Evolutionary conservation across 2,113 vertebrate species (phyloP), one percentile per base, ranked within the genome.

Genomic region (Taurulus bubalis): DNA sequence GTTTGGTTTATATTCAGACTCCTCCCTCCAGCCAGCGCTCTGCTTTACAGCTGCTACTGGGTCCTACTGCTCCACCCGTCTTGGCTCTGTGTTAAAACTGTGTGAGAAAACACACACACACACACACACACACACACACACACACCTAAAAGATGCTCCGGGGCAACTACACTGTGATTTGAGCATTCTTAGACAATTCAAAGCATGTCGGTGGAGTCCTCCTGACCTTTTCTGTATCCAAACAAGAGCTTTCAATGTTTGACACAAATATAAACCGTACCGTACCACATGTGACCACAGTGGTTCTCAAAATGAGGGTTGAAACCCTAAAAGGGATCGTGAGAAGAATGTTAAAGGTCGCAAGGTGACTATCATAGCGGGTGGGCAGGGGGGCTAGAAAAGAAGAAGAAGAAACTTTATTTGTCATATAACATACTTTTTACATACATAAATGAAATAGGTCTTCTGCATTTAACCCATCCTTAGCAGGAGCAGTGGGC

Each of bases 11-110:
- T 15, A 69, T 58, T 47, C 82, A 88, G 70, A 63, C 91, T 89
- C 92, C 91, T 88, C 91, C 91, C 71, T 86, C 8, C 75, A 40
- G 70, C 32, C 65, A 30, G n/a, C 56, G 83, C 62, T 4, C 56
- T 79, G 78, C 62, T 77, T 47, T 10, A 42, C 58, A 26, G 58
- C 22, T 67, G 64, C 71, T 70, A 73, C 94, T 72, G 91, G 95
- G 94, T 95, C 94, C 94, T 94, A 94, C 58, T 88, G 92, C 88
- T 78, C 75, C 53, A 68, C 85, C 1, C 0, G 2, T 6, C 18
- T n/a, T 18, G 60, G n/a, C 63, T 9, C 14, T 15, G 14, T 6
- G 24, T 38, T 16, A 18, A 32, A 2, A 16, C 42, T 45, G 42
- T 16, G 15, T 47, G 14, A 18, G 16, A 47, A 47, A 47, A 38